These are phyloP conservation scores for Eulemur rubriventer DNA, from an alignment of 2,797 vertebrate species.

Conservation along the genomic window DNA sequence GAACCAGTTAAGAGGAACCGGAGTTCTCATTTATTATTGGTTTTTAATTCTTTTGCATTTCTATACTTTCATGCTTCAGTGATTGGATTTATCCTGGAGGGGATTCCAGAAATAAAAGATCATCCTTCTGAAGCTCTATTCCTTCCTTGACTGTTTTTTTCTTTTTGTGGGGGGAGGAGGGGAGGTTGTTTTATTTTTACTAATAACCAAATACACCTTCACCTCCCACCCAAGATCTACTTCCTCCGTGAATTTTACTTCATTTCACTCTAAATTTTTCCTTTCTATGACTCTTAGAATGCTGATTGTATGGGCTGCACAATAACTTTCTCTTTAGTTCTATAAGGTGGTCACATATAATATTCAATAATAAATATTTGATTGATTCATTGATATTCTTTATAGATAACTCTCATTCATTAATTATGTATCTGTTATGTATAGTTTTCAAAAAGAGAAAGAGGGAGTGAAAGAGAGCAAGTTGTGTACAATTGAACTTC, in stretches of 20 bases:
- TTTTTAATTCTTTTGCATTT: background rate
- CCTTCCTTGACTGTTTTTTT: background rate
- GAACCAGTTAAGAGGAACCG: background rate
- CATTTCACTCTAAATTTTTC: background rate
- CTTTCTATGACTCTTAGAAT: slow-evolving; percentile 25
- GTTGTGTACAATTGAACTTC: background rate
- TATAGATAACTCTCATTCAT: background rate
- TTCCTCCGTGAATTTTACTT: background rate
- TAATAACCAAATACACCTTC: background rate
- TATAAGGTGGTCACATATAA: background rate
- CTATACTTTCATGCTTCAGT: background rate
- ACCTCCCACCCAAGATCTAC: background rate
- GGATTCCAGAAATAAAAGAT: background rate
- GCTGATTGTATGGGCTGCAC: background rate
- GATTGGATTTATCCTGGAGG: background rate
- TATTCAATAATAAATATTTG: slow-evolving; percentile 24
- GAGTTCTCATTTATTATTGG: background rate
- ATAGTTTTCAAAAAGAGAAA: slow-evolving; percentile 12
- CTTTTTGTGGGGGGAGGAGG: background rate
- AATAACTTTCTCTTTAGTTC: background rate
- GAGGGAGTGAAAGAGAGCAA: background rate
- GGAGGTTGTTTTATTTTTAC: background rate
- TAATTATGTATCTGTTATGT: background rate
- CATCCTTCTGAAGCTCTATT: background rate
- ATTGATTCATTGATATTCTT: background rate